phyloP scores from a whole-genome alignment of 2,797 vertebrate genomes.

The Anisognathus igniventris region DNA sequence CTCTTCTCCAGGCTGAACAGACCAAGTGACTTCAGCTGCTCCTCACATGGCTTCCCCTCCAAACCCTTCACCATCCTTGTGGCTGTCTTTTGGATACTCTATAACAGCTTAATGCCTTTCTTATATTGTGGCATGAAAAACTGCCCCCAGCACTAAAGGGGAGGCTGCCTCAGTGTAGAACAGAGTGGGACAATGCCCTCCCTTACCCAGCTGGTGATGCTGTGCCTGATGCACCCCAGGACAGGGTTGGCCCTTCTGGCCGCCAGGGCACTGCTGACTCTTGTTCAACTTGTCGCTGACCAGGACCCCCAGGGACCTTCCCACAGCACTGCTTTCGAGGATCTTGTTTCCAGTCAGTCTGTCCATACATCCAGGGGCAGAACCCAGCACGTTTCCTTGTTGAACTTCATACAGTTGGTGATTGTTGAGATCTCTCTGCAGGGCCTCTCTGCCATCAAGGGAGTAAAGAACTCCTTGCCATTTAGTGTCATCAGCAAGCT shows the following conservation, averaged over 20 bases:
- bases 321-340: neutral
- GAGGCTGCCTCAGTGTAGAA: rapidly evolving
- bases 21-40: neutral
- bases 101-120: neutral
- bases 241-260: neutral
- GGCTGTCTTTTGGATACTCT: neutral
- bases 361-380: neutral
- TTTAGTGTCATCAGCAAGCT: neutral
- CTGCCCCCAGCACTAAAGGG: rapidly evolving
- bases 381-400: neutral
- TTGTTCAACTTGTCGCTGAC: rapidly evolving
- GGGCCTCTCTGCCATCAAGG: neutral
- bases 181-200: neutral
- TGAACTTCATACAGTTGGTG: neutral
- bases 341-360: neutral
- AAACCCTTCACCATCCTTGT: neutral
- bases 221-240: neutral
- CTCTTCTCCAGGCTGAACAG: neutral
- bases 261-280: neutral
- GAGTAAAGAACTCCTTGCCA: rapidly evolving
- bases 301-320: neutral
- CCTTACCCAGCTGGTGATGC: rapidly evolving
- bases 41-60: neutral
- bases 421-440: neutral
- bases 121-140: neutral